These are phyloP conservation scores for Panulirus ornatus DNA, from an alignment of 1,140 invertebrate species.

Conservation along the genomic window DNA sequence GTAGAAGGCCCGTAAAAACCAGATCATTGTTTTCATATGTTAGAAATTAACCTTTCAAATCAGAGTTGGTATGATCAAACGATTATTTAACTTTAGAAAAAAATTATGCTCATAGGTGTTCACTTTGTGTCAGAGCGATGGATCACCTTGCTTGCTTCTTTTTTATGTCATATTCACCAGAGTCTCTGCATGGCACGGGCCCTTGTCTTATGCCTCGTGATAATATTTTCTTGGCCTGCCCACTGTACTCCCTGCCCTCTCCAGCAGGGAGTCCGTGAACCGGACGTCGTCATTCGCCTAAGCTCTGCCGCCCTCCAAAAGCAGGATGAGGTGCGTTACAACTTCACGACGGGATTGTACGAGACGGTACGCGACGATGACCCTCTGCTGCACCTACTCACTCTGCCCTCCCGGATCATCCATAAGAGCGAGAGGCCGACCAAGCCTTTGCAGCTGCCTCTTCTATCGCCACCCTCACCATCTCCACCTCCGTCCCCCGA, in stretches of 20 bases:
- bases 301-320: not conserved
- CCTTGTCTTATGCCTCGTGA: too few relatives aligned
- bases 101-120: too few relatives aligned
- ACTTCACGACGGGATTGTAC: conserved; percentile 24
- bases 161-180: too few relatives aligned
- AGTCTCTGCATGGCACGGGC: too few relatives aligned
- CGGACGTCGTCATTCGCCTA: conserved; percentile 35
- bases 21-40: too few relatives aligned
- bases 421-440: conserved; percentile 37
- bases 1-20: too few relatives aligned
- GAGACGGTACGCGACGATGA: conserved; percentile 25
- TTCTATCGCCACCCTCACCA: not conserved
- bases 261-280: conserved; percentile 41
- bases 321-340: conserved; percentile 18
- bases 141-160: too few relatives aligned
- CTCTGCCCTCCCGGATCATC: conserved; percentile 41
- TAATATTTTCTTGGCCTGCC: too few relatives aligned
- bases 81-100: too few relatives aligned
- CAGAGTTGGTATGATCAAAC: too few relatives aligned
- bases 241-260: not conserved
- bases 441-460: not conserved
- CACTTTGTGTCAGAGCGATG: too few relatives aligned
- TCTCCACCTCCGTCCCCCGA: not conserved
- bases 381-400: conserved; percentile 44
- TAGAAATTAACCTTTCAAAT: too few relatives aligned